Percentiles rank a stretch among this genome's conserved stretches.
phyloP scores from a whole-genome alignment of 2,888 invertebrate genomes.

The Hirudinaria manillensis region DNA sequence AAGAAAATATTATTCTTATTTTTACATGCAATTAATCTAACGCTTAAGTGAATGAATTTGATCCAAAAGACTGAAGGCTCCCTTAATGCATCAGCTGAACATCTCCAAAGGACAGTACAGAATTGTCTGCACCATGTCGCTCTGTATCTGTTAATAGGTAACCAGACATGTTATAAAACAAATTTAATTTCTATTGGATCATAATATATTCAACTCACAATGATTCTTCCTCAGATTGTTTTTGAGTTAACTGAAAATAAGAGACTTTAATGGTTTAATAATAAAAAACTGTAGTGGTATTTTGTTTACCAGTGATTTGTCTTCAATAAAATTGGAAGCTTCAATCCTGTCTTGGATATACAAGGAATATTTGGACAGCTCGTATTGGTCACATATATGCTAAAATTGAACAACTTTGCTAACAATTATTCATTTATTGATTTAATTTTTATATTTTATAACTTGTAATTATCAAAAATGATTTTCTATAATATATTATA shows the following conservation, averaged over 20 bases:
- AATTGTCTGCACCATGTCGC: slow-evolving; percentile 62
- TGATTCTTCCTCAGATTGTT: no score
- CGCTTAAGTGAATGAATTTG: slow-evolving; percentile 73
- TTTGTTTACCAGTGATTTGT: neutral
- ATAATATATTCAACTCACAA: no score
- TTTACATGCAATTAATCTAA: slow-evolving; percentile 57
- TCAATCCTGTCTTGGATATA: neutral
- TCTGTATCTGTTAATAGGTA: slow-evolving; percentile 29
- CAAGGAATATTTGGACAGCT: neutral
- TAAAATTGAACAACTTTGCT: neutral
- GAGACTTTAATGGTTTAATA: neutral
- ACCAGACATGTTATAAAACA: no score
- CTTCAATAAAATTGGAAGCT: neutral
- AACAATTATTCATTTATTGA: neutral
- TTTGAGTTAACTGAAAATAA: no score
- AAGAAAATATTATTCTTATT: no score
- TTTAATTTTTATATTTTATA: neutral
- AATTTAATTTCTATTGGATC: no score
- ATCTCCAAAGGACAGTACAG: slow-evolving; percentile 79
- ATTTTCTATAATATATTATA: neutral
- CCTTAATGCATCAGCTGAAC: slow-evolving; percentile 78
- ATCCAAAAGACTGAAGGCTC: slow-evolving; percentile 86
- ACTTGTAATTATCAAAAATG: no score
- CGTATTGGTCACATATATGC: neutral
- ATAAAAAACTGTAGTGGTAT: neutral